Evolutionary conservation across 2,113 vertebrate species (phyloP), one percentile per base, ranked within the genome.

Genomic region (Heterochromis multidens): DNA sequence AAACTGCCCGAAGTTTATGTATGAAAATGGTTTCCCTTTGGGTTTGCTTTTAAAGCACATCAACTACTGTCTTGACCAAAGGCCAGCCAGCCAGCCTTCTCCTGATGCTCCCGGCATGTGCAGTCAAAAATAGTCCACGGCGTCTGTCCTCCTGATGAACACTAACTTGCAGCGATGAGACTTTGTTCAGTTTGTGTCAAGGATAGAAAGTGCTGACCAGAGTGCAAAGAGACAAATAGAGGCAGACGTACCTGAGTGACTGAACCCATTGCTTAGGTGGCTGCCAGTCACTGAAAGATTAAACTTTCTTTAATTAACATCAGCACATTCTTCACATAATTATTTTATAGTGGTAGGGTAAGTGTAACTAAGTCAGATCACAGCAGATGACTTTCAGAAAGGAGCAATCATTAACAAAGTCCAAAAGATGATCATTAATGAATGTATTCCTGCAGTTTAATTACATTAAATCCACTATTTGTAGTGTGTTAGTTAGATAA

Each of bases 201-300:
- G 85, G 82, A 29, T 60, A 59, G 61, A 86, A 90, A 89, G 5
- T 79, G 89, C 92, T 93, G 92, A 94, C 89, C 79, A 19, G 80
- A 83, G 78, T 2, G 63, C 56, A 59, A 72, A 46, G 80, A 91
- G 61, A 83, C 84, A 80, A 82, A 84, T 59, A 14, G 31, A 85
- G 62, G 65, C 67, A 40, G 91, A 88, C 79, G 4, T 80, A 62
- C 77, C 77, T 80, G 79, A 88, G 81, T 90, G 91, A 86, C 82
- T 31, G 84, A 80, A 54, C 86, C 82, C 80, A 82, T 79, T 90
- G 81, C 80, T 87, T 52, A 57, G 70, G 35, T 40, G 27, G 70
- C 70, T 90, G 88, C 59, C 80, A 83, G 67, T 87, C 87, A 82
- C 40, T 6, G 78, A 46, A 33, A 27, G 70, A 65, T 89, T 74